phyloP scores from a whole-genome alignment of 1,140 invertebrate species.

The Caerostris extrusa region DNA sequence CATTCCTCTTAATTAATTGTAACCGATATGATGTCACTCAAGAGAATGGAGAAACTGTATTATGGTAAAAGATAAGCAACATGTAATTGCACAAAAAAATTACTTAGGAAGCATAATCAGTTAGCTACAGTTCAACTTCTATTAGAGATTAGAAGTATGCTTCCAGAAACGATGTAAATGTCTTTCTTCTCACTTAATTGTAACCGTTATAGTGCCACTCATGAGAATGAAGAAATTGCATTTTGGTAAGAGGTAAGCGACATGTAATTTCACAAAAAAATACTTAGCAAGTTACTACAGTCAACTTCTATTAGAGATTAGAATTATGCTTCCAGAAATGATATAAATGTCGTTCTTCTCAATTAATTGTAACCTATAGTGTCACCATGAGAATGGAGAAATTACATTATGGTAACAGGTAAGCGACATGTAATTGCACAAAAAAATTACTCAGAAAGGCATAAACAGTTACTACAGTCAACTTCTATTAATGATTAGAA shows the following conservation, averaged over 20 bases:
- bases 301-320: not conserved
- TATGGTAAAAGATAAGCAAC: not conserved
- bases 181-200: conserved; percentile 3
- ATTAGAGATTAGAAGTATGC: not conserved
- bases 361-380: conserved; percentile 2
- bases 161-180: not conserved
- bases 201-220: conserved; percentile 2
- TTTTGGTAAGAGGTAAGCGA: not conserved
- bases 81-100: not conserved
- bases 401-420: not conserved
- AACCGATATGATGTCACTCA: conserved; percentile 15
- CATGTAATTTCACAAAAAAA: not conserved
- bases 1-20: not conserved
- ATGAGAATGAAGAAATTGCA: not conserved
- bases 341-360: not conserved
- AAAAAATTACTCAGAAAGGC: not conserved
- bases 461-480: not conserved
- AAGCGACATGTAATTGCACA: not conserved
- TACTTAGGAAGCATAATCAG: not conserved
- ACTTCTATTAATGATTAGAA: not conserved
- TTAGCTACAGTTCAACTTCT: not conserved
- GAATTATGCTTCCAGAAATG: not conserved
- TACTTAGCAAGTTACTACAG: not conserved
- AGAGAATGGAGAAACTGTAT: not conserved
- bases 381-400: not conserved